phyloP scores from a whole-genome alignment of 2,888 invertebrate species.

The Halocaridina rubra region DNA sequence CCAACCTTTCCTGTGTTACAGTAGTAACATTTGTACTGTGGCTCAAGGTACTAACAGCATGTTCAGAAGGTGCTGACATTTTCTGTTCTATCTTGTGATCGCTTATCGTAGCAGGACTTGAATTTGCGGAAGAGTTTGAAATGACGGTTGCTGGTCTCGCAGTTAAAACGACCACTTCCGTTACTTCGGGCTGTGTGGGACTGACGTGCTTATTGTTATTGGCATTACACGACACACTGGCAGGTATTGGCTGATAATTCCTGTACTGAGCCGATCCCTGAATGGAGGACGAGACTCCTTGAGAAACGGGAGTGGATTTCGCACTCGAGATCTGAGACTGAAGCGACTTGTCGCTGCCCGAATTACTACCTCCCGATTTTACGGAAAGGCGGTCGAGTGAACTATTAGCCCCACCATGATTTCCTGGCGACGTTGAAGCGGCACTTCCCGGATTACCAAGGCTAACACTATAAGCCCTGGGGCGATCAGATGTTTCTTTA shows the following conservation, averaged over 20 bases:
- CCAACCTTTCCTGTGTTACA: conserved; percentile 34
- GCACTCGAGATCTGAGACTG: background rate
- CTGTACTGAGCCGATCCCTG: background rate
- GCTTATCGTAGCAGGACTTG: conserved; percentile 68
- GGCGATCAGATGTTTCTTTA: conserved; percentile 26
- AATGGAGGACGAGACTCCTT: background rate
- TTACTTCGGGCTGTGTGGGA: conserved; percentile 28
- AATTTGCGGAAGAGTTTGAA: conserved; percentile 75
- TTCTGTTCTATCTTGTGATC: conserved; percentile 25
- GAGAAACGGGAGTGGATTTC: background rate
- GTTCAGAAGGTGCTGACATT: conserved; percentile 26
- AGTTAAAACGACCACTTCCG: conserved; percentile 67
- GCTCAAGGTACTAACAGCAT: background rate
- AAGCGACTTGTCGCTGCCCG: conserved; percentile 1
- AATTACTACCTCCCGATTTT: conserved; percentile 13
- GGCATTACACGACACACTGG: background rate
- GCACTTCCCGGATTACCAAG: background rate
- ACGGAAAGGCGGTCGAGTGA: conserved; percentile 20
- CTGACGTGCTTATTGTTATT: too few species aligned
- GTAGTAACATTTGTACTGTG: background rate
- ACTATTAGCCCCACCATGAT: conserved; percentile 2
- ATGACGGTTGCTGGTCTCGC: conserved; percentile 78
- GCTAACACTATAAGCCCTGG: conserved; percentile 35
- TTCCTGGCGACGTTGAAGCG: conserved; percentile 2
- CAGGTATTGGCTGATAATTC: background rate